Conservation (phyloP, 1,140 invertebrate genomes). For the Drosophila yakuba region DNA sequence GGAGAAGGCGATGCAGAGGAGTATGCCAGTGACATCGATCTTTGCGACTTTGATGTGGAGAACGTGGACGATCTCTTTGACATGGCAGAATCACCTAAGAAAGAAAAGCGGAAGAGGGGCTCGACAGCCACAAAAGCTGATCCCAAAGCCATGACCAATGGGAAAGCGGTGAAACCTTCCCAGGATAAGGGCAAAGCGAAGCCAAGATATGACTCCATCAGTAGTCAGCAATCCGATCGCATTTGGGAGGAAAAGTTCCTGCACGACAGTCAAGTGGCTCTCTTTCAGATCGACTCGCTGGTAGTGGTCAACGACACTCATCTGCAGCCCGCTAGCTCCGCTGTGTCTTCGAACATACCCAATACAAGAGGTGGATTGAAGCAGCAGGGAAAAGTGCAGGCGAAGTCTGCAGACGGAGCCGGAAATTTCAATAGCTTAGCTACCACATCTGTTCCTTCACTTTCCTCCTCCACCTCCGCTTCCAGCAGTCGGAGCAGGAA, state of each 20-base stretch:
- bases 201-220: constrained; percentile 63
- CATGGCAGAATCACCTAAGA: constrained; percentile 74
- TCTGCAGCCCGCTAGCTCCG: constrained; percentile 36
- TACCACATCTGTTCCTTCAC: background rate
- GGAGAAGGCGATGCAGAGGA: constrained; percentile 55
- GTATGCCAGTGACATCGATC: constrained; percentile 73
- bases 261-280: constrained; percentile 36
- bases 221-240: constrained; percentile 64
- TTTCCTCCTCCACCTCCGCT: constrained; percentile 21
- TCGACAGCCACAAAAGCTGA: constrained; percentile 2
- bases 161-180: constrained; percentile 23
- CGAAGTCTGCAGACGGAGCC: constrained; percentile 15
- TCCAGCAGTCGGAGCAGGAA: constrained; percentile 43
- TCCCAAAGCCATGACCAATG: constrained; percentile 38
- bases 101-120: constrained; percentile 54
- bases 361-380: constrained; percentile 37
- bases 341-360: background rate
- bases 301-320: constrained; percentile 67
- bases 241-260: constrained; percentile 77
- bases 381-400: constrained; percentile 13
- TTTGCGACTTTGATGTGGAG: constrained; percentile 76
- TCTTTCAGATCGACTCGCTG: constrained; percentile 75
- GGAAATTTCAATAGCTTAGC: constrained; percentile 8
- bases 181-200: constrained; percentile 37
- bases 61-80: constrained; percentile 85